Conservation (phyloP, 2,797 vertebrate genomes). For the Muscicapa comitata region DNA sequence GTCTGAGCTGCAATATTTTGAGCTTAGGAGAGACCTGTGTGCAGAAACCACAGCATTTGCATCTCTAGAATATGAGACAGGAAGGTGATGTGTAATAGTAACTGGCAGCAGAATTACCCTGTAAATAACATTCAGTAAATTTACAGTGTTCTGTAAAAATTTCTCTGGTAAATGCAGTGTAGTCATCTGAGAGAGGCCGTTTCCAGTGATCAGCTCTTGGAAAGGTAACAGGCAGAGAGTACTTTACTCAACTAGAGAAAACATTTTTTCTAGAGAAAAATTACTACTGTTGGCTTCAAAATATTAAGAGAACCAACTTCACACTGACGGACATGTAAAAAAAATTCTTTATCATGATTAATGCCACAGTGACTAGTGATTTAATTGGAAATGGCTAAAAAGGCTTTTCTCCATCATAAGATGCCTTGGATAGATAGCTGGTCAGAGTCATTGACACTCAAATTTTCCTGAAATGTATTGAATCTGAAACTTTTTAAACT, state of each 20-base stretch:
- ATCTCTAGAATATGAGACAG: background rate
- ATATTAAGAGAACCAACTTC: background rate
- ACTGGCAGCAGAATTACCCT: background rate
- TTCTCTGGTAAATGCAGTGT: background rate
- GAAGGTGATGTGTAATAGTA: background rate
- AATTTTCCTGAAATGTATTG: background rate
- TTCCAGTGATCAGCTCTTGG: background rate
- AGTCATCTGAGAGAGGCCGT: background rate
- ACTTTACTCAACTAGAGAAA: background rate
- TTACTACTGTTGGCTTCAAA: background rate
- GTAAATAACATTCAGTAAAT: background rate
- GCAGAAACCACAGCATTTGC: background rate
- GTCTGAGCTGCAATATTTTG: background rate
- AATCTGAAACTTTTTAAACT: background rate
- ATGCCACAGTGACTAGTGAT: background rate
- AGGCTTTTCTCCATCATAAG: background rate
- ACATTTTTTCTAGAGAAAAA: background rate
- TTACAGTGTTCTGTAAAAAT: background rate
- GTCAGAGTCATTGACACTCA: background rate
- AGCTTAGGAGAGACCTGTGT: background rate
- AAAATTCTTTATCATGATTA: background rate
- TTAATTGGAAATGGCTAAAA: background rate
- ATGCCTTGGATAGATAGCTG: background rate
- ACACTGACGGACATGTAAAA: background rate
- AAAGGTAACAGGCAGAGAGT: background rate